Evolutionary conservation across 2,888 invertebrate species (phyloP), one percentile per base, ranked within the genome.

Genomic region (Oscheius onirici): DNA sequence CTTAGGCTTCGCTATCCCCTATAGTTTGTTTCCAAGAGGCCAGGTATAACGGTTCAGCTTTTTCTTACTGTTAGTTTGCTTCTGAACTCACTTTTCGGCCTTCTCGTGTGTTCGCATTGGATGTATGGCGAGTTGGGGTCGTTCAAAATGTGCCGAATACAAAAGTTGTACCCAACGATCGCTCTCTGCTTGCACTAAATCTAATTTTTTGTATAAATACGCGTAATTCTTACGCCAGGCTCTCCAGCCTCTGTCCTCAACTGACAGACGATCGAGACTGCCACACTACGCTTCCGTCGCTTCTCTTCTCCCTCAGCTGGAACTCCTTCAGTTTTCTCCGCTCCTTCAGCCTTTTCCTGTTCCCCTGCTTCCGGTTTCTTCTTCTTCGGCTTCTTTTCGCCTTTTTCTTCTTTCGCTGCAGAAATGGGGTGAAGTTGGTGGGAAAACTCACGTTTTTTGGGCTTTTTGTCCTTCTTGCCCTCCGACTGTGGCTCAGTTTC

Each of bases 41-140:
- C n/a, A n/a, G n/a, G n/a, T n/a, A n/a, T n/a, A n/a, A n/a, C n/a
- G n/a, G n/a, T n/a, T n/a, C n/a, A n/a, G 15, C 22, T 55, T 40
- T 66, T 1, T 17, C 13, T 57, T 3, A 41, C 13, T 41, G n/a
- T n/a, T n/a, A n/a, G n/a, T n/a, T n/a, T n/a, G n/a, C n/a, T n/a
- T n/a, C n/a, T n/a, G n/a, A 20, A 26, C 57, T 60, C 52, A 71
- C 72, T 73, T 61, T 58, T 68, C 71, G 88, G 88, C 70, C 88
- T 89, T 40, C 88, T 88, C 71, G 92, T 90, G 88, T 91, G 92
- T 0, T 91, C 90, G 87, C 96, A 97, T 79, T 93, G 93, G 75
- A 92, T 92, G 88, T 92, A 97, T 0, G 95, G 94, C 0, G 95
- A 94, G 13, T 89, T 91, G 6, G 92, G 91, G 88, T 96, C 95